Conservation (phyloP, 2,113 vertebrate species). For the Chionodraco myersi region DNA sequence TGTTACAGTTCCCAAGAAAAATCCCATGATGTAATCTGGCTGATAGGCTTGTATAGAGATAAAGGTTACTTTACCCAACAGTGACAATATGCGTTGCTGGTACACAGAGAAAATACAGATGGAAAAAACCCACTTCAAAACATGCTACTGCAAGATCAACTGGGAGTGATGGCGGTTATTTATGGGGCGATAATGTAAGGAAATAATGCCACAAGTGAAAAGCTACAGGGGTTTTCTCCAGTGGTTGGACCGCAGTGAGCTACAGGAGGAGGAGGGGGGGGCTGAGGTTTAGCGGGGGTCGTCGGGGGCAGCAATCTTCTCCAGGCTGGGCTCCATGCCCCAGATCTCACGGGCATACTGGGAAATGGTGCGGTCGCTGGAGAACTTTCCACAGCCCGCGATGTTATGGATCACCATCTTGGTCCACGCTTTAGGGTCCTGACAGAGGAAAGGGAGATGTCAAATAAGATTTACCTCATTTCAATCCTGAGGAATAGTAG, state of each 20-base stretch:
- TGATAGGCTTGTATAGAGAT: conserved; percentile 8
- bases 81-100: conserved; percentile 34
- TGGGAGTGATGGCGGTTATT: neutral
- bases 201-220: conserved; percentile 51
- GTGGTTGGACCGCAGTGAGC: conserved; percentile 26
- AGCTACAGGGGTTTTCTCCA: conserved; percentile 24
- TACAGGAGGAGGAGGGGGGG: conserved; percentile 1
- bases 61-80: conserved; percentile 20
- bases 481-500: neutral
- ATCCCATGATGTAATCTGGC: neutral
- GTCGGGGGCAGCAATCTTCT: conserved; percentile 89
- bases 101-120: neutral
- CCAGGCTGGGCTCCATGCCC: conserved; percentile 88
- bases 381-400: conserved; percentile 92
- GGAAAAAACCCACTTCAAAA: neutral
- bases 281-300: conserved; percentile 70
- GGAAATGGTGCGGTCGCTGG: conserved; percentile 92
- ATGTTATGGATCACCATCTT: conserved; percentile 92
- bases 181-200: neutral
- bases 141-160: neutral
- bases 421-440: conserved; percentile 93
- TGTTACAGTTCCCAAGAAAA: neutral
- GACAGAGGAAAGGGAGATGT: neutral
- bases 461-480: neutral
- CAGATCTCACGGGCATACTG: conserved; percentile 93